phyloP scores from a whole-genome alignment of 2,888 invertebrate genomes.

The Loripinus fragilis region DNA sequence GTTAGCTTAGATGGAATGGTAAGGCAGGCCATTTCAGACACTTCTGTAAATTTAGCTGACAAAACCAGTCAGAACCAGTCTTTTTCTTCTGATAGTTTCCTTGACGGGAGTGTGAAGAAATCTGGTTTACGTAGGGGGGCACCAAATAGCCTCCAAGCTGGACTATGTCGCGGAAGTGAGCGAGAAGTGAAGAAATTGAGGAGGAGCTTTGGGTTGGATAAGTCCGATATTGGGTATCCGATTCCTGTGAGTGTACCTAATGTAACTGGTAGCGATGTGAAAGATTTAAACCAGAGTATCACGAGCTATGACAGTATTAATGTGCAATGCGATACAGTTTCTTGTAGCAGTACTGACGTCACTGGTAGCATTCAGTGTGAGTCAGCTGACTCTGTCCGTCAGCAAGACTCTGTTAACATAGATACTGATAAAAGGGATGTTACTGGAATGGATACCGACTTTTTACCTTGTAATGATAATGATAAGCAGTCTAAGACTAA shows the following conservation, averaged over 20 bases:
- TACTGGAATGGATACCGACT: neutral
- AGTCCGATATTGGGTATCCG: constrained; percentile 67
- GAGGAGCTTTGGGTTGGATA: constrained; percentile 72
- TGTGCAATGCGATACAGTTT: constrained; percentile 12
- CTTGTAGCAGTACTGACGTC: neutral
- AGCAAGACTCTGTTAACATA: neutral
- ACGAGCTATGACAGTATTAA: constrained; percentile 34
- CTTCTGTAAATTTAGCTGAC: constrained; percentile 26
- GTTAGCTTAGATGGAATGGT: constrained; percentile 29
- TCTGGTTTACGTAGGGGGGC: constrained; percentile 68
- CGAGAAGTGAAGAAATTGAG: constrained; percentile 64
- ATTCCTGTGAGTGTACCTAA: constrained; percentile 62
- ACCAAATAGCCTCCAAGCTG: constrained; percentile 76
- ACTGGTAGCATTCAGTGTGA: neutral
- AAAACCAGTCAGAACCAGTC: constrained; percentile 48
- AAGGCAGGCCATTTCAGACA: constrained; percentile 40
- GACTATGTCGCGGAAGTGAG: constrained; percentile 70
- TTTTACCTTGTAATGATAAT: neutral
- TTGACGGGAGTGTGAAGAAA: constrained; percentile 50
- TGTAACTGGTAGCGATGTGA: constrained; percentile 33
- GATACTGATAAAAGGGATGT: neutral
- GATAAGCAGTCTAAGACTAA: neutral
- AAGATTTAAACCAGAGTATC: constrained; percentile 48
- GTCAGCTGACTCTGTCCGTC: constrained; percentile 44
- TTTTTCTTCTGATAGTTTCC: constrained; percentile 42